Conservation (phyloP, 2,888 invertebrate species). For the Melinaea marsaeus region DNA sequence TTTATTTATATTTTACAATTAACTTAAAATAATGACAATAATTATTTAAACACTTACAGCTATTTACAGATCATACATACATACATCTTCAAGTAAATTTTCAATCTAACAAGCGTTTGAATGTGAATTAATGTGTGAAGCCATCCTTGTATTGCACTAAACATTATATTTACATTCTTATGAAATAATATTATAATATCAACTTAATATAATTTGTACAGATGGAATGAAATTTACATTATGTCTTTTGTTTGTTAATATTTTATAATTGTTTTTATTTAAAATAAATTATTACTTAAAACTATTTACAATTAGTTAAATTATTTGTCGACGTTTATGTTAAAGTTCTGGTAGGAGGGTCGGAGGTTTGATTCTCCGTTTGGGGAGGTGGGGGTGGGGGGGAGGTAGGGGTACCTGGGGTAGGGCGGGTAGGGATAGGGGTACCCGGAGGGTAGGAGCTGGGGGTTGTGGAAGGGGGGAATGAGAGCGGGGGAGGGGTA, state of each 20-base stretch:
- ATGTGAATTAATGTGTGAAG: not conserved
- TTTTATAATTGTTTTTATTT: slow-evolving; percentile 10
- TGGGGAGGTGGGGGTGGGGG: slow-evolving; percentile 69
- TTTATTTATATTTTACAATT: slow-evolving; percentile 53
- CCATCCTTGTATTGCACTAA: slow-evolving; percentile 10
- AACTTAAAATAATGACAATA: slow-evolving; percentile 32
- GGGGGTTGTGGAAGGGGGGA: slow-evolving; percentile 77
- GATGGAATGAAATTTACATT: slow-evolving; percentile 31
- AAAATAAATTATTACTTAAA: slow-evolving; percentile 19
- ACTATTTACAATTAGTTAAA: slow-evolving; percentile 23
- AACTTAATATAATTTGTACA: slow-evolving; percentile 24
- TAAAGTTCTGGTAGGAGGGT: slow-evolving; percentile 72
- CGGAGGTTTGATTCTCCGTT: slow-evolving; percentile 64
- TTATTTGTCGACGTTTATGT: slow-evolving; percentile 71
- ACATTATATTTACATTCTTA: slow-evolving; percentile 4
- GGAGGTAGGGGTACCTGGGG: slow-evolving; percentile 76
- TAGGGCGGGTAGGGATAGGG: slow-evolving; percentile 78
- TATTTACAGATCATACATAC: slow-evolving; percentile 24
- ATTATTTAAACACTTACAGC: slow-evolving; percentile 30
- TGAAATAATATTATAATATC: slow-evolving; percentile 6
- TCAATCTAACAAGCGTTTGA: not conserved
- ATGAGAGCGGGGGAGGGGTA: slow-evolving; percentile 78
- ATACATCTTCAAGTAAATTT: slow-evolving; percentile 8
- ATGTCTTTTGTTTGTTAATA: slow-evolving; percentile 24
- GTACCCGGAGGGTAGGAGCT: slow-evolving; percentile 76